Evolutionary conservation across 2,888 invertebrate genomes (phyloP).

Genomic region (Troides aeacus): DNA sequence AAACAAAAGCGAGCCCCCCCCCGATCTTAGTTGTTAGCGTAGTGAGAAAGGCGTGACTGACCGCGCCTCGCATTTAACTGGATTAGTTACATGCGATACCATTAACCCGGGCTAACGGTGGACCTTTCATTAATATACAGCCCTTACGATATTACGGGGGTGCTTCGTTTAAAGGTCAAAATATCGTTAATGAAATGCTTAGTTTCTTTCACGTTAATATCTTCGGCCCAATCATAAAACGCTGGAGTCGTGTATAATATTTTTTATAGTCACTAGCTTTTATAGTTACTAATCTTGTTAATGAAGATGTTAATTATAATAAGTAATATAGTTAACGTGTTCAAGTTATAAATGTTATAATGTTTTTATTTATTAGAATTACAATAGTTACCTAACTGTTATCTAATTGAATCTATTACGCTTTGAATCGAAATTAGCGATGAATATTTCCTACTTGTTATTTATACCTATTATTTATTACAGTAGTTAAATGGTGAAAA

Average conservation of each 20-base stretch:
- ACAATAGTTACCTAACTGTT: no score
- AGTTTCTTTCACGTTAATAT: background rate
- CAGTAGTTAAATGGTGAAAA: no score
- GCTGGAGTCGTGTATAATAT: background rate
- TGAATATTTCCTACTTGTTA: no score
- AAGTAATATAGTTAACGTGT: background rate
- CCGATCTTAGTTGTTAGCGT: constrained; percentile 24
- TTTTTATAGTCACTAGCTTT: background rate
- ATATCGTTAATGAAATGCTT: constrained; percentile 12
- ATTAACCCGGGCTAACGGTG: constrained; percentile 18
- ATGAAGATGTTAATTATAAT: background rate
- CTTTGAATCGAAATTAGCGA: no score
- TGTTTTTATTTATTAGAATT: no score
- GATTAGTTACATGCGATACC: constrained; percentile 27
- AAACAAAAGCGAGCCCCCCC: background rate
- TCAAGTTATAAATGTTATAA: no score
- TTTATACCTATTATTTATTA: no score
- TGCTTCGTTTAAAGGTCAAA: constrained; percentile 23
- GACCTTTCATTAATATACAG: constrained; percentile 7
- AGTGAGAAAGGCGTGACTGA: constrained; percentile 29
- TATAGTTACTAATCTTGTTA: background rate
- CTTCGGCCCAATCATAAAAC: background rate
- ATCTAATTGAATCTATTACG: no score
- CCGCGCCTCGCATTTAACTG: constrained; percentile 29
- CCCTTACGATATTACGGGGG: constrained; percentile 12